phyloP scores from a whole-genome alignment of 2,797 vertebrate genomes.

The Semaprochilodus insignis region DNA sequence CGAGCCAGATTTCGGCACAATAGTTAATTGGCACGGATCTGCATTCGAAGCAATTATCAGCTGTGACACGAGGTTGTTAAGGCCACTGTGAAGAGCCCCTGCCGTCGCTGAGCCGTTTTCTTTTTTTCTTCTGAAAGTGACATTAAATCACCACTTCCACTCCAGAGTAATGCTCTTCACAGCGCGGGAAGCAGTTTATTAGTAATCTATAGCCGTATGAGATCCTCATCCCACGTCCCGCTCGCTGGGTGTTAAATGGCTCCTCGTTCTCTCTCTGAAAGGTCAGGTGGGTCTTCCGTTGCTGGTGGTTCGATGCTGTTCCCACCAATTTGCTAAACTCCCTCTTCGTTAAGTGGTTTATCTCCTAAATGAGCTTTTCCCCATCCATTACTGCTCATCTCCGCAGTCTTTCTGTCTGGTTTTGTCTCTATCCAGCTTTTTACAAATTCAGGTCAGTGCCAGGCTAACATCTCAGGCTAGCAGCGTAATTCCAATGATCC shows the following conservation, averaged over 20 bases:
- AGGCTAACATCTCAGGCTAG: background rate
- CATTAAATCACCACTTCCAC: conserved; percentile 38
- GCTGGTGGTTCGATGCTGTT: conserved; percentile 32
- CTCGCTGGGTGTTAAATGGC: conserved; percentile 34
- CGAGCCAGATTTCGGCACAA: background rate
- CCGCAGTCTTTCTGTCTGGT: background rate
- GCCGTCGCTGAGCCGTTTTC: conserved; percentile 4
- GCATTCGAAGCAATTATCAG: conserved; percentile 43
- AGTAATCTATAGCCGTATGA: conserved; percentile 40
- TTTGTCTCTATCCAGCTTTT: conserved; percentile 28
- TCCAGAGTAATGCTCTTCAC: conserved; percentile 4
- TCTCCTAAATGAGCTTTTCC: conserved; percentile 35
- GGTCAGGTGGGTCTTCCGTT: conserved; percentile 35
- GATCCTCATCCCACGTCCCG: conserved; percentile 28
- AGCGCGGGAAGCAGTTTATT: conserved; percentile 36
- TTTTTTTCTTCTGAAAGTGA: conserved; percentile 37
- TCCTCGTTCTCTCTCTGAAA: conserved; percentile 33
- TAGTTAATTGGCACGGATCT: conserved; percentile 42
- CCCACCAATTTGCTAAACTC: conserved; percentile 43
- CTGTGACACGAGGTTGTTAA: conserved; percentile 30
- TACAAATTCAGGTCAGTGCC: background rate
- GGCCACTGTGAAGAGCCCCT: conserved; percentile 13
- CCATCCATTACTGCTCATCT: conserved; percentile 40
- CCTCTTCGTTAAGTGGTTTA: conserved; percentile 48
- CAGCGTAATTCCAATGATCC: background rate